These are phyloP conservation scores for Prochilodus magdalenae DNA, from an alignment of 2,113 vertebrate genomes.

Conservation along the genomic window DNA sequence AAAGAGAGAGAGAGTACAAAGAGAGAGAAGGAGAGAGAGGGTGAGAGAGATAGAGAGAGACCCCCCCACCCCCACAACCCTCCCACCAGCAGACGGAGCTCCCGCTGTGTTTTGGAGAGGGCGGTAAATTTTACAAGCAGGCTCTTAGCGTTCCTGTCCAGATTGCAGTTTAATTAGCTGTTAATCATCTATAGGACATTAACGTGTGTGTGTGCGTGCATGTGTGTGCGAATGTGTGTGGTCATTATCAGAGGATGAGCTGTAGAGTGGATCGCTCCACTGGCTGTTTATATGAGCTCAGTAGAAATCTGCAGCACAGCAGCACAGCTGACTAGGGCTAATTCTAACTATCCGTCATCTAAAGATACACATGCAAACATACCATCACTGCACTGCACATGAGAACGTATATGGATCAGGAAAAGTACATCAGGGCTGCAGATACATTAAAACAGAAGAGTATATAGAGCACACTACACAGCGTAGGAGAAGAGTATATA, in stretches of 20 bases:
- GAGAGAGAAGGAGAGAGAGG: not conserved
- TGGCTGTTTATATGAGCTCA: slow-evolving; percentile 74
- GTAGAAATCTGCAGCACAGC: slow-evolving; percentile 80
- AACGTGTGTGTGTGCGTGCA: slow-evolving; percentile 62
- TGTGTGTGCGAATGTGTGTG: slow-evolving; percentile 59
- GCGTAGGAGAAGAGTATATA: not conserved
- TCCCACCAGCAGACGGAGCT: not conserved
- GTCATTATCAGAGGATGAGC: slow-evolving; percentile 78
- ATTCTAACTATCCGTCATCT: slow-evolving; percentile 83
- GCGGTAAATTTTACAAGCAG: slow-evolving; percentile 56
- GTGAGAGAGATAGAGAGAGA: not conserved
- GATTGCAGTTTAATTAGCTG: slow-evolving; percentile 83
- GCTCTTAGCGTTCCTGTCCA: slow-evolving; percentile 67
- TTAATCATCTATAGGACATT: slow-evolving; percentile 82
- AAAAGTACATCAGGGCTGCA: not conserved
- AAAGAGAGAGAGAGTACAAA: slow-evolving; percentile 13
- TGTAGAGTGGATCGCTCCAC: slow-evolving; percentile 77
- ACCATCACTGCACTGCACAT: not conserved
- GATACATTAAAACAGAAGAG: not conserved
- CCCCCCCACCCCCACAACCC: not conserved
- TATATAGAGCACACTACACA: not conserved
- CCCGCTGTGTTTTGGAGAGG: slow-evolving; percentile 55
- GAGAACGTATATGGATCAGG: no score
- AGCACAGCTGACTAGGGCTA: slow-evolving; percentile 85
- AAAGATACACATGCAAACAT: slow-evolving; percentile 1